Percentiles rank a stretch among this genome's conserved stretches.
Evolutionary conservation across 1,140 invertebrate species (phyloP).

Genomic region (Pissodes strobi): DNA sequence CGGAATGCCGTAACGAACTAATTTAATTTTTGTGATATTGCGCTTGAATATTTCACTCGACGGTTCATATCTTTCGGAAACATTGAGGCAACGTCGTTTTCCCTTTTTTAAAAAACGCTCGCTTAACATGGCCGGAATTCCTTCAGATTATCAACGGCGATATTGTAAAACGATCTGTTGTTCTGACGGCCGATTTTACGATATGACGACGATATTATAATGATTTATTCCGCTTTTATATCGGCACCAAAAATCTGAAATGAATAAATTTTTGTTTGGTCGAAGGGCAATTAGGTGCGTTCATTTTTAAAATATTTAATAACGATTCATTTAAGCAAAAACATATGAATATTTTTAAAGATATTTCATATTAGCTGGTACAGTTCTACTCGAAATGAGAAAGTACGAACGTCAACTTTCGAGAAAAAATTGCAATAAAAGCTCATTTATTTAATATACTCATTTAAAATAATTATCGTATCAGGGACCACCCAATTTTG

Average conservation of each 20-base stretch:
- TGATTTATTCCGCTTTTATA: too few relatives aligned
- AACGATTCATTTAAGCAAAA: too few relatives aligned
- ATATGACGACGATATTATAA: too few relatives aligned
- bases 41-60: conserved; percentile 32
- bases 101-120: conserved; percentile 12
- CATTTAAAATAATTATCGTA: conserved; percentile 20
- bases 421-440: conserved; percentile 3
- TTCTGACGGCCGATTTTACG: too few relatives aligned
- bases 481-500: conserved; percentile 28
- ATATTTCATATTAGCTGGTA: too few relatives aligned
- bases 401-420: too few relatives aligned
- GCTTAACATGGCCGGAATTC: conserved; percentile 23
- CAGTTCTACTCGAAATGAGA: too few relatives aligned
- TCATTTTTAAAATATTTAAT: too few relatives aligned
- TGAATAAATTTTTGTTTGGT: too few relatives aligned
- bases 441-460: conserved; percentile 12
- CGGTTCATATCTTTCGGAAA: conserved; percentile 33
- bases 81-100: conserved; percentile 11
- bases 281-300: too few relatives aligned
- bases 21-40: conserved; percentile 40
- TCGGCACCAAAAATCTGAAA: too few relatives aligned
- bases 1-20: conserved; percentile 38
- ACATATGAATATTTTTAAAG: too few relatives aligned
- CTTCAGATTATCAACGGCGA: conserved; percentile 34
- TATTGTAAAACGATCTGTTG: conserved; percentile 7